Percentiles rank a stretch among this genome's conserved stretches.
These are phyloP conservation scores for Poliocrania exsul DNA, from an alignment of 2,797 vertebrate species.

Conservation along the genomic window DNA sequence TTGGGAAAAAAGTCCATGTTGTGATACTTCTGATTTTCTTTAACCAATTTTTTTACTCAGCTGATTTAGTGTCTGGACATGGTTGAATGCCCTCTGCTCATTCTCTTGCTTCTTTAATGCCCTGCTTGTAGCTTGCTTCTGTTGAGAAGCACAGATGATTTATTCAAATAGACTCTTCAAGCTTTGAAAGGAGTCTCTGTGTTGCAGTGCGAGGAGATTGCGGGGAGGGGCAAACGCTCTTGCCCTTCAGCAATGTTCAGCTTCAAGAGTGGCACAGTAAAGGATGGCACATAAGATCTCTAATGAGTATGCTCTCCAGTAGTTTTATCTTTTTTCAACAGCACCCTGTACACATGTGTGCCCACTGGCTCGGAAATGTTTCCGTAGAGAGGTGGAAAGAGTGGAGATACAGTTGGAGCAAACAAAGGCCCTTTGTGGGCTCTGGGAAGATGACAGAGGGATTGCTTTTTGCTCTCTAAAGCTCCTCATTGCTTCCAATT, in stretches of 20 bases:
- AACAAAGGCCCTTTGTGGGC: constrained; percentile 50
- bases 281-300: background rate
- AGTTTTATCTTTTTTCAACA: background rate
- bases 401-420: background rate
- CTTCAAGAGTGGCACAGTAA: constrained; percentile 6
- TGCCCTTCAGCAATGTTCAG: background rate
- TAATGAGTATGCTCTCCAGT: background rate
- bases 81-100: constrained; percentile 20
- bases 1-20: background rate
- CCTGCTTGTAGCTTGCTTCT: constrained; percentile 26
- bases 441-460: background rate
- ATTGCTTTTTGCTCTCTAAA: constrained; percentile 5
- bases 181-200: constrained; percentile 44
- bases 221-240: background rate
- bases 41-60: constrained; percentile 10
- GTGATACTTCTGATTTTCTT: background rate
- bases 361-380: constrained; percentile 37
- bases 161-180: constrained; percentile 33
- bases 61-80: background rate
- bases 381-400: constrained; percentile 27
- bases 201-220: background rate
- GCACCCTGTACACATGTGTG: background rate
- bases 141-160: constrained; percentile 24
- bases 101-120: constrained; percentile 44
- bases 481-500: background rate